Base-by-base conservation (phyloP, 2,797 vertebrate genomes). In the Cynopterus sphinx region DNA sequence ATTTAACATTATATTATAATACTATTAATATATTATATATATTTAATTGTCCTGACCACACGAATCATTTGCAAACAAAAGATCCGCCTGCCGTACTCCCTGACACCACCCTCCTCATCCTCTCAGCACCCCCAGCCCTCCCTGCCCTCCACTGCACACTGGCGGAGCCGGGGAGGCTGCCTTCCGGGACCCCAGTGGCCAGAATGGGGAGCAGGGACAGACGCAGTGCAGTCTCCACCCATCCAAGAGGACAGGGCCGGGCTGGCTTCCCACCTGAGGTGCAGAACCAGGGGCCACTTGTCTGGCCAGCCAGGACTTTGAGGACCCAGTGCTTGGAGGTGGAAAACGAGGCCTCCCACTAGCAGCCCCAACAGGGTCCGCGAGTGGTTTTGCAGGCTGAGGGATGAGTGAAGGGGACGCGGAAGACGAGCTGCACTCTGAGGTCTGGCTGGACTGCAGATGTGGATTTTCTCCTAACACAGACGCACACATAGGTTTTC, bases 281-380 rank as follows among this genome's bases (percentile, higher is more conserved):
- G 33, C 31, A 75, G 28, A 61, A 13, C 5, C 12, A 5, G 28
- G 5, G 19, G 19, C 33, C 10, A 0, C 15, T 31, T 6, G 2
- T 16, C 46, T 6, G 17, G 33, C 0, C 12, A 51, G 31, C 33
- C 33, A 33, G 53, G 33, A 79, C 51, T n/a, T 11, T 17, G 41
- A 68, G 70, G 31, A 31, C 67, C 49, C 0, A 11, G 31, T 21
- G 9, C n/a, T 61, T 33, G 31, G 51, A 57, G n/a, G 3, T 4
- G 3, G 33, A 46, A 9, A 0, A 1, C 1, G 17, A 16, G 9
- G 0, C 3, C 61, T 31, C 36, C 57, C 21, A 3, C 46, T 0
- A 7, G 13, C 31, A 28, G 9, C 8, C 1, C 10, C 8, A 46
- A 19, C 0, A 0, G 3, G 3, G 22, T 31, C 55, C 1, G 0